Conservation (phyloP, 2,113 vertebrate genomes). For the Forbesichthys agassizii region DNA sequence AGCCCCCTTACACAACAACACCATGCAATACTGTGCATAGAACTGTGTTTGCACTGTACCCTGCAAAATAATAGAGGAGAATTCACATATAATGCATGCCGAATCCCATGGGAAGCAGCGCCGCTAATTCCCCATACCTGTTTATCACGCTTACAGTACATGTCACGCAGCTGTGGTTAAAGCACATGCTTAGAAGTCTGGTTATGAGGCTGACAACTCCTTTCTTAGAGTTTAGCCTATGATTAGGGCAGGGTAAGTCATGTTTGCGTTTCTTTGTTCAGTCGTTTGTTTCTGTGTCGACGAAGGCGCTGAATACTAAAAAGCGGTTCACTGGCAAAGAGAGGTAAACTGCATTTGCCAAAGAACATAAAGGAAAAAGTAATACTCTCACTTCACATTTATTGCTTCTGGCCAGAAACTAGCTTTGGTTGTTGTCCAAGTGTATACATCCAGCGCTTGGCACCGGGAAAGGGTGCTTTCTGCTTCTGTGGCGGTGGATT, state of each 20-base stretch:
- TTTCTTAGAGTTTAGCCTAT: not conserved
- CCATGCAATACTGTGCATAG: too few species aligned
- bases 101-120: too few species aligned
- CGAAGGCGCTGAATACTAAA: conserved; percentile 11
- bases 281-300: not conserved
- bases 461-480: not conserved
- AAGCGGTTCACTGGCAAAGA: not conserved
- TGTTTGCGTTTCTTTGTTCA: not conserved
- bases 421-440: conserved; percentile 19
- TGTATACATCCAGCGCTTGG: conserved; percentile 15
- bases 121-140: too few species aligned
- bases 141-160: too few species aligned
- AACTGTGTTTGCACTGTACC: not conserved
- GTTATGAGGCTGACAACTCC: not conserved
- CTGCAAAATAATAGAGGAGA: conserved; percentile 17
- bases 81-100: too few species aligned
- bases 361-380: not conserved
- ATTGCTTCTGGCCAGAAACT: conserved; percentile 25
- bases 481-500: conserved; percentile 13
- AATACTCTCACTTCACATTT: not conserved
- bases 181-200: not conserved
- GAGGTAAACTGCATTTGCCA: not conserved
- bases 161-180: conserved; percentile 10
- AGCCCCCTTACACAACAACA: conserved; percentile 22
- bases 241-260: not conserved